Percentiles rank a stretch among this genome's conserved stretches.
Conservation (phyloP, 2,797 vertebrate genomes). For the Pyrocephalus nanus region DNA sequence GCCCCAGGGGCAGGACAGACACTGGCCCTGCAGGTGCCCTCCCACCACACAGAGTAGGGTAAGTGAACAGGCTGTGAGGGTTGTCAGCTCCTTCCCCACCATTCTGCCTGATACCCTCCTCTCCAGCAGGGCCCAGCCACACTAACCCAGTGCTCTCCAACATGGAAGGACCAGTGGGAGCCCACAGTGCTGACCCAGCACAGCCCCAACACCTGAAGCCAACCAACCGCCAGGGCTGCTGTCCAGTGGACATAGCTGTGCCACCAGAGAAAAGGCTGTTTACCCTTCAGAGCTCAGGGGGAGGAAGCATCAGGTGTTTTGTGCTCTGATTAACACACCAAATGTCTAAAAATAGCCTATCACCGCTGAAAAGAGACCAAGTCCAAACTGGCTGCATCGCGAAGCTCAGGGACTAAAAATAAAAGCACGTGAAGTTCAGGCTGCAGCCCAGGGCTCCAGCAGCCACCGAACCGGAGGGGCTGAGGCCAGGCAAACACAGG, state of each 20-base stretch:
- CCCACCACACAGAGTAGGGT: background rate
- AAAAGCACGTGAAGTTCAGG: slow-evolving; percentile 13
- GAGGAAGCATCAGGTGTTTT: background rate
- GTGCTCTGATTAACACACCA: background rate
- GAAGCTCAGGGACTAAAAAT: slow-evolving; percentile 46
- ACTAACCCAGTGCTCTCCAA: fast-evolving
- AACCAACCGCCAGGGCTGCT: background rate
- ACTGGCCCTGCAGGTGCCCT: background rate
- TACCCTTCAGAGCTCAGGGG: background rate
- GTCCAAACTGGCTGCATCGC: background rate
- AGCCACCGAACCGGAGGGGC: fast-evolving
- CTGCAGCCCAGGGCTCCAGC: background rate
- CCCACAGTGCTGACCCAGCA: fast-evolving
- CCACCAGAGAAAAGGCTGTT: background rate
- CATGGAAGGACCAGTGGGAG: background rate
- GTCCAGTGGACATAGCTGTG: background rate
- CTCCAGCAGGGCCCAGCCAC: background rate
- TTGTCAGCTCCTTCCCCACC: background rate
- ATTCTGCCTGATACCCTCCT: background rate
- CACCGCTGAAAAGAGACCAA: background rate
- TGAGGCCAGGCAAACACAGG: background rate
- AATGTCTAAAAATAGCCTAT: slow-evolving; percentile 36
- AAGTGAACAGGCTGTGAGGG: background rate
- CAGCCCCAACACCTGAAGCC: fast-evolving
- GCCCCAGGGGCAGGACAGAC: background rate